These are phyloP conservation scores for Drosophila peninsularis DNA, from an alignment of 2,888 invertebrate genomes.

Conservation along the genomic window DNA sequence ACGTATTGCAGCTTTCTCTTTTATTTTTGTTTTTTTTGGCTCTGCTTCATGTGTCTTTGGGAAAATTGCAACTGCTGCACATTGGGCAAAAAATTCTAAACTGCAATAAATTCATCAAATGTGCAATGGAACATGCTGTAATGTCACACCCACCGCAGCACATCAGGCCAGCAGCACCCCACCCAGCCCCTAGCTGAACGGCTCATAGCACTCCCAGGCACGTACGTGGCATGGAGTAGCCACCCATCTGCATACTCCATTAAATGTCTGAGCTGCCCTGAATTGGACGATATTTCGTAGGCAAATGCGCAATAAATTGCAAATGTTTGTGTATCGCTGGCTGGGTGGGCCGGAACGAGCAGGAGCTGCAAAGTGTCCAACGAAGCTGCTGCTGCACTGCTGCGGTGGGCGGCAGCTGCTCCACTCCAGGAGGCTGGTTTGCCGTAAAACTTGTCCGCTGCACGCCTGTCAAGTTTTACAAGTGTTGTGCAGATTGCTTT, in stretches of 20 bases:
- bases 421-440: constrained; percentile 52
- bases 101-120: constrained; percentile 84
- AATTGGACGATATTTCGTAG: constrained; percentile 80
- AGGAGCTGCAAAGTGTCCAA: neutral
- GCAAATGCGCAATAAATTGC: constrained; percentile 81
- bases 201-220: too few species aligned
- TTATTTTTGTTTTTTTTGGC: constrained; percentile 2
- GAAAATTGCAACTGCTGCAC: constrained; percentile 74
- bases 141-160: constrained; percentile 81
- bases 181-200: neutral
- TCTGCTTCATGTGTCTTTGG: constrained; percentile 32
- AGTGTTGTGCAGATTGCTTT: constrained; percentile 78
- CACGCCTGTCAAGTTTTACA: constrained; percentile 79
- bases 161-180: constrained; percentile 16
- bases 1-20: constrained; percentile 41
- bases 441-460: constrained; percentile 74
- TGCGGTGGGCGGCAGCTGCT: constrained; percentile 46
- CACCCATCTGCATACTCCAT: constrained; percentile 66
- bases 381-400: constrained; percentile 5
- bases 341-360: neutral
- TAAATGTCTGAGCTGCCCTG: constrained; percentile 57
- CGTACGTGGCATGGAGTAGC: neutral
- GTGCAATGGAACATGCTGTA: constrained; percentile 83
- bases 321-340: constrained; percentile 71
- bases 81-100: constrained; percentile 82